Base-by-base conservation (phyloP, 2,113 vertebrate species). In the Excalfactoria chinensis region DNA sequence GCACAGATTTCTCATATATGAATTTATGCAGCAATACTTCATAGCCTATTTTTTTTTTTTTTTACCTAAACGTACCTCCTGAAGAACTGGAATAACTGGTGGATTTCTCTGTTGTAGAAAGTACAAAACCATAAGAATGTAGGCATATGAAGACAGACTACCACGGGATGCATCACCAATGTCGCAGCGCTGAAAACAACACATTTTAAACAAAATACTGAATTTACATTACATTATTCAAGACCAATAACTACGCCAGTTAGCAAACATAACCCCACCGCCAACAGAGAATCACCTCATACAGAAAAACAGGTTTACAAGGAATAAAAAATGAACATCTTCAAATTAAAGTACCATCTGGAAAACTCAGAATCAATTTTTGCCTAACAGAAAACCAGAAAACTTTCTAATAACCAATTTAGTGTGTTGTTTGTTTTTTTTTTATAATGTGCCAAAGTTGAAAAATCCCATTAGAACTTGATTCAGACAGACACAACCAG, bases 61-160 rank as follows among this genome's bases (percentile, higher is more conserved):
- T 92, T 28, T 9, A 28, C 2, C 55, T 96, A 96, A 48, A 93
- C 96, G 5, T 97, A 99, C 99, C 98, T 99, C 99, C 97, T 99
- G 99, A 63, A 99, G 98, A 92, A 99, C 99, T 32, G 99, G 99
- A 59, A 99, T 99, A 93, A 99, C 99, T 2, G 99, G 99, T 49
- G 99, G 99, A 81, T 99, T 98, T 94, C 99, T 98, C 97, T 99
- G 99, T 97, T 99, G 99, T 58, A 99, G 98, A 90, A 99, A 99
- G 97, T 99, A 99, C 82, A 99, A 98, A 96, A 99, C 99, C 99
- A 99, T 99, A 87, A 99, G 98, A 93, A 99, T 99, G 96, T 99
- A 99, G 30, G 99, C 99, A 59, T 99, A 99, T 2, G 99, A 99
- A 9, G 99, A 99, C n/a, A 99, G 98, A 91, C 99, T 99, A 89